A percentile compares a stretch with the other conserved stretches of the same genome.
Conservation (phyloP, 2,797 vertebrate species). For the Pseudomugil gertrudae region DNA sequence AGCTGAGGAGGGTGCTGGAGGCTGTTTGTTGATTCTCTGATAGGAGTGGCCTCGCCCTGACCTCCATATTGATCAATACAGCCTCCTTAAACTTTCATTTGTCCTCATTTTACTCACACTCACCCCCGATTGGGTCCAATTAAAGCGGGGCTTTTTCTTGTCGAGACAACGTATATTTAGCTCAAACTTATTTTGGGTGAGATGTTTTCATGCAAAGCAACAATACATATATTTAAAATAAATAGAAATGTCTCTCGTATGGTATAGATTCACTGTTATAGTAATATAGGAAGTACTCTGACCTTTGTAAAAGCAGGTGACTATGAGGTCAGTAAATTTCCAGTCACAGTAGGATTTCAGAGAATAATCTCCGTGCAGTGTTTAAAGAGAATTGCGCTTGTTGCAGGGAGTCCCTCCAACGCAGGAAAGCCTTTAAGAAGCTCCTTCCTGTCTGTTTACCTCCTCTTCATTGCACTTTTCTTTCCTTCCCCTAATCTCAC, state of each 20-base stretch:
- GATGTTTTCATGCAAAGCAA: not conserved
- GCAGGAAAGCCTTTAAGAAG: slow-evolving; percentile 84
- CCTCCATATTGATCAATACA: slow-evolving; percentile 81
- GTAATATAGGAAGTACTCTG: slow-evolving; percentile 19
- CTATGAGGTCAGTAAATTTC: slow-evolving; percentile 59
- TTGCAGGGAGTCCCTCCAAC: slow-evolving; percentile 77
- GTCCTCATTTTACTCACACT: slow-evolving; percentile 74
- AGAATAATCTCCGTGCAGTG: slow-evolving; percentile 55
- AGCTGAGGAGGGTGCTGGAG: slow-evolving; percentile 69
- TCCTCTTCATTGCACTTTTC: slow-evolving; percentile 78
- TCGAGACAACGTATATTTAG: slow-evolving; percentile 22
- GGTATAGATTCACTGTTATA: slow-evolving; percentile 7
- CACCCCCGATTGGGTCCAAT: slow-evolving; percentile 70
- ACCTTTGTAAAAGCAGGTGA: slow-evolving; percentile 38
- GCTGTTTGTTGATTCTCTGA: slow-evolving; percentile 81
- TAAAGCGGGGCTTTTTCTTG: slow-evolving; percentile 42
- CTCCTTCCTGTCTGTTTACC: slow-evolving; percentile 77
- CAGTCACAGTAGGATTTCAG: slow-evolving; percentile 62
- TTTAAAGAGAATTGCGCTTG: slow-evolving; percentile 58
- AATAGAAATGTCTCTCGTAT: not conserved
- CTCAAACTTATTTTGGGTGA: slow-evolving; percentile 28
- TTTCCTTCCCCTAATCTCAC: slow-evolving; percentile 75
- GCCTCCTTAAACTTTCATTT: slow-evolving; percentile 84
- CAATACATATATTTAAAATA: not conserved
- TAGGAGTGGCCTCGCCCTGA: slow-evolving; percentile 79